Percentiles rank a stretch among this genome's conserved stretches.
Conservation (phyloP, 2,797 vertebrate genomes). For the Acanthurus leucopareius region DNA sequence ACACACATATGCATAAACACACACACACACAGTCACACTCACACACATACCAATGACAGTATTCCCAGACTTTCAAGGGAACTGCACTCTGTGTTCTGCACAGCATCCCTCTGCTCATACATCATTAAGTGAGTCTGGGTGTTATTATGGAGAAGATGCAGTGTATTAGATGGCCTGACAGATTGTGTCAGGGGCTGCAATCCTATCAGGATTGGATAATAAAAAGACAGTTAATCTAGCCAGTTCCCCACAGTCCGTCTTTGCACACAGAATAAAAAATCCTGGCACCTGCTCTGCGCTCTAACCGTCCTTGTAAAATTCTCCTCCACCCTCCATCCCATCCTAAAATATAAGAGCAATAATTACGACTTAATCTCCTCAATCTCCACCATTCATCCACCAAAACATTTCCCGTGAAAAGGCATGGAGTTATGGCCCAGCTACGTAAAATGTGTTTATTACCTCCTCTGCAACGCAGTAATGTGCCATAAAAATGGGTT, state of each 20-base stretch:
- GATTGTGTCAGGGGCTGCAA: constrained; percentile 77
- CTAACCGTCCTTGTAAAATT: constrained; percentile 73
- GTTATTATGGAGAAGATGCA: constrained; percentile 76
- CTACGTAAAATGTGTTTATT: constrained; percentile 73
- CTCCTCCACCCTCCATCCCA: constrained; percentile 45
- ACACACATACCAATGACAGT: constrained; percentile 8
- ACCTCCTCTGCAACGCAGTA: constrained; percentile 55
- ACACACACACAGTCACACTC: constrained; percentile 16
- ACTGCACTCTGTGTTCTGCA: constrained; percentile 41
- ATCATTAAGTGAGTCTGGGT: constrained; percentile 75
- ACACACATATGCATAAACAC: constrained; percentile 12
- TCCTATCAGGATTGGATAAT: constrained; percentile 78
- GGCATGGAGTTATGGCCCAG: constrained; percentile 55
- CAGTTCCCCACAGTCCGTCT: constrained; percentile 62
- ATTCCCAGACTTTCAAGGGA: constrained; percentile 49
- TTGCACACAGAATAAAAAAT: constrained; percentile 63
- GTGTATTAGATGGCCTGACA: constrained; percentile 78
- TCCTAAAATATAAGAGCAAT: constrained; percentile 73
- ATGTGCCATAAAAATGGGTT: constrained; percentile 71
- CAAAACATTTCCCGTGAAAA: constrained; percentile 65
- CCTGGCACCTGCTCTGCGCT: constrained; percentile 27
- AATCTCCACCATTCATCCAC: constrained; percentile 63
- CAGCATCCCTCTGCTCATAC: constrained; percentile 65
- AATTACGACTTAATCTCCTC: constrained; percentile 79
- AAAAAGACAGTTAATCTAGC: constrained; percentile 82